Percentiles rank a stretch among this genome's conserved stretches.
Evolutionary conservation across 2,888 invertebrate species (phyloP).

Genomic region (Sericinus montela): DNA sequence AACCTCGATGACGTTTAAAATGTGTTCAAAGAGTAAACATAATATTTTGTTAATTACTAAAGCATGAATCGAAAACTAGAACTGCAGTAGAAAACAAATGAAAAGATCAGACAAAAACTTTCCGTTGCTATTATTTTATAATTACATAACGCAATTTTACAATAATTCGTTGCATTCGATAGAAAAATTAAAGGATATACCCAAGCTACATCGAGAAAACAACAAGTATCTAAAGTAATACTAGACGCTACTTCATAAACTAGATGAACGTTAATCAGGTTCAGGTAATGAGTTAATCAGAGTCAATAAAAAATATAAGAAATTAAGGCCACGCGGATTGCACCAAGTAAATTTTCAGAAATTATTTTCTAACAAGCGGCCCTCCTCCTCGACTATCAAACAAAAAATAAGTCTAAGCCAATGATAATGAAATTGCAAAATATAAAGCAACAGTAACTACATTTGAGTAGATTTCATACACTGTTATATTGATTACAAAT

Average conservation of each 20-base stretch:
- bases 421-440: too few relatives aligned
- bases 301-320: not conserved
- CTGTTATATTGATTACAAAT: too few relatives aligned
- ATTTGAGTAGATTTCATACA: too few relatives aligned
- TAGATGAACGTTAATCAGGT: not conserved
- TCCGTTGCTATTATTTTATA: not conserved
- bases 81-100: too few relatives aligned
- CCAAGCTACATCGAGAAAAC: conserved; percentile 1
- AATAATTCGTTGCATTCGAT: conserved; percentile 4
- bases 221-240: conserved; percentile 5
- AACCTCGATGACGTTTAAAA: too few relatives aligned
- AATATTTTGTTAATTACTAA: too few relatives aligned
- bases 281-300: too few relatives aligned
- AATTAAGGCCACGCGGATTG: conserved; percentile 10
- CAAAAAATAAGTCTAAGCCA: too few relatives aligned
- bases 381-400: too few relatives aligned
- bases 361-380: not conserved
- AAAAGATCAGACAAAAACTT: not conserved
- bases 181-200: not conserved
- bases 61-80: too few relatives aligned
- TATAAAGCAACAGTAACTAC: too few relatives aligned
- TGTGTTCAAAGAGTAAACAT: too few relatives aligned
- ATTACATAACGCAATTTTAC: not conserved
- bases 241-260: conserved; percentile 7
- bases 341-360: conserved; percentile 7